phyloP scores from a whole-genome alignment of 2,888 invertebrate species.

The Agrenia bidenticulata region DNA sequence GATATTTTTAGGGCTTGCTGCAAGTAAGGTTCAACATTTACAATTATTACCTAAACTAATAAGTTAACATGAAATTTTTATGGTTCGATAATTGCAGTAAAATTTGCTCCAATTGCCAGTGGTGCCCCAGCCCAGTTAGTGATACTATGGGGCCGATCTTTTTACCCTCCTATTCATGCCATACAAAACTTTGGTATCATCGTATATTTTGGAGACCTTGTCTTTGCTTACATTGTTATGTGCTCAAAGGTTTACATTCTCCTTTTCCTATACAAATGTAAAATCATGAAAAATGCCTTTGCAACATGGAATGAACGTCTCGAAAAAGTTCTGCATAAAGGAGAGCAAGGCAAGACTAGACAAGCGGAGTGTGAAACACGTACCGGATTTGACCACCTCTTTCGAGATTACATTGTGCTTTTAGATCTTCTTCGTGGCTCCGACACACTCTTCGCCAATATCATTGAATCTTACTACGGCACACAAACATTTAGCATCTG shows the following conservation, averaged over 20 bases:
- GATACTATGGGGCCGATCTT: conserved; percentile 26
- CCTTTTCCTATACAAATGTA: conserved; percentile 43
- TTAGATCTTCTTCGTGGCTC: conserved; percentile 45
- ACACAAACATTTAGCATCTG: conserved; percentile 40
- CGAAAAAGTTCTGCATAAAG: conserved; percentile 38
- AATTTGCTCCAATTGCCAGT: conserved; percentile 10
- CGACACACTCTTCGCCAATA: conserved; percentile 40
- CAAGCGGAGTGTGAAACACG: conserved; percentile 31
- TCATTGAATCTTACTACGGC: conserved; percentile 45
- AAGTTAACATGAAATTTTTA: background rate
- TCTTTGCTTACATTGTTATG: conserved; percentile 31
- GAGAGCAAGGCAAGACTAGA: conserved; percentile 28
- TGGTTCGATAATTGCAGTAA: background rate
- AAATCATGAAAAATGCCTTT: conserved; percentile 38
- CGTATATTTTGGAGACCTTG: conserved; percentile 8
- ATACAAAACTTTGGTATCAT: background rate
- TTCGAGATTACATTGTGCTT: conserved; percentile 43
- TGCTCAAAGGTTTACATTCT: conserved; percentile 43
- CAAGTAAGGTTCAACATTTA: conserved; percentile 1
- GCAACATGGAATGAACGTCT: conserved; percentile 45
- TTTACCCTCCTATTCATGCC: conserved; percentile 23
- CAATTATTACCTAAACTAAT: background rate
- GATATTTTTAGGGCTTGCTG: background rate
- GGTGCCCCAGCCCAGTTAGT: conserved; percentile 33
- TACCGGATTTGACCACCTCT: conserved; percentile 38